Evolutionary conservation across 2,113 vertebrate genomes (phyloP), one percentile per base, ranked within the genome.

Genomic region (Leucopsar rothschildi): DNA sequence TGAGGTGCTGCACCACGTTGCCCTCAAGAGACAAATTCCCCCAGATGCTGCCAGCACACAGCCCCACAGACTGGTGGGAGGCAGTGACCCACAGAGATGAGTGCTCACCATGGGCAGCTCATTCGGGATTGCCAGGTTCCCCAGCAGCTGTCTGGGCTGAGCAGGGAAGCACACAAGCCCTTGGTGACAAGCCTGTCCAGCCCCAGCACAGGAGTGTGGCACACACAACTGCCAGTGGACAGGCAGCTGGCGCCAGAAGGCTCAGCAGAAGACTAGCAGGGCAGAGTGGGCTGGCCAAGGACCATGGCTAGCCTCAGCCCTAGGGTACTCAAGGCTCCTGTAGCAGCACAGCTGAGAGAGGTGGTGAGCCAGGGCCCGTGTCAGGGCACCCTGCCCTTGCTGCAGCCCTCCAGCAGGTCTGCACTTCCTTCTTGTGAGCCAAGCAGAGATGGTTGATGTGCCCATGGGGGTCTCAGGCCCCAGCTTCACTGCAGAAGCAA

Each of bases 1-100:
- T 0, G 1, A 69, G 44, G n/a, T 1, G 15, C 63, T 19, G 47
- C 33, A 18, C 55, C 4, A 0, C 0, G 0, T 53, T 22, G 19
- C 42, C 21, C 25, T 6, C 0, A 77, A 84, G 39, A 42, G 44
- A 71, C 22, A 40, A 56, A 50, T 27, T 33, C 1, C 42, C 12
- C 12, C 22, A 70, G 50, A 50, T 24, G 35, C 27, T 63, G 35
- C 37, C 64, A 83, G 72, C 56, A 69, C 17, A 12, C 12, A 20
- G 0, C 29, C 31, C 40, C 69, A 60, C 0, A 0, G 35, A 44
- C 31, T 8, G 4, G 21, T 29, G n/a, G 33, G 29, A 80, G 44
- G 15, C 40, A 42, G n/a, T 11, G 40, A 65, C n/a, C 27, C 77
- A 42, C 1, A 5, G 45, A 61, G n/a, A 42, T 0, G 4, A 49